A percentile compares a stretch with the other conserved stretches of the same genome.
Evolutionary conservation across 2,797 vertebrate species (phyloP).

Genomic region (Eurystomus glaucurus): DNA sequence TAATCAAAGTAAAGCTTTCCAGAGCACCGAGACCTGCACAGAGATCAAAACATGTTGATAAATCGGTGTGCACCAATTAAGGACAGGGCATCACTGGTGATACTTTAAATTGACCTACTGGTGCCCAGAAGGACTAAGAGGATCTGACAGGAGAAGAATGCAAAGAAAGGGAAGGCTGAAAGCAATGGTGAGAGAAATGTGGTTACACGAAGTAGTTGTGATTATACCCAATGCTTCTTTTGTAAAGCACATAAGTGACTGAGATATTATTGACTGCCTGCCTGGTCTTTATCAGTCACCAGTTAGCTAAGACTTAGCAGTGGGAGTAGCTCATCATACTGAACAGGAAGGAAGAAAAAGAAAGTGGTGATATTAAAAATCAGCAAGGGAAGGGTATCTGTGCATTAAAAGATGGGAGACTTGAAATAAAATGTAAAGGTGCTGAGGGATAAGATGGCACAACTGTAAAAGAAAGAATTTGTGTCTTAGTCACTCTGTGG

Average conservation of each 20-base stretch:
- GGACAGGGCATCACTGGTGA: not conserved
- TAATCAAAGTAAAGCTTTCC: not conserved
- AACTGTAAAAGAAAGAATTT: slow-evolving; percentile 10
- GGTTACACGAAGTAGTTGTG: not conserved
- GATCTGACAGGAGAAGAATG: not conserved
- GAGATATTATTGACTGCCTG: not conserved
- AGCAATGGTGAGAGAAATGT: accelerated
- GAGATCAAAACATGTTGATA: accelerated
- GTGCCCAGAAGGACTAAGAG: not conserved
- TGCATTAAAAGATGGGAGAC: not conserved
- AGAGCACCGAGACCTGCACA: not conserved
- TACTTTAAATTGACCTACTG: not conserved
- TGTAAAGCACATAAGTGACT: not conserved
- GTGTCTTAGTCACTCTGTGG: slow-evolving; percentile 53
- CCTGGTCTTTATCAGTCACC: not conserved
- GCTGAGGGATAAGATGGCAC: not conserved
- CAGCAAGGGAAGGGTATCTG: not conserved
- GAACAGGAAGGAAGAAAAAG: not conserved
- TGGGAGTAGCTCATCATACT: not conserved
- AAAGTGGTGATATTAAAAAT: not conserved
- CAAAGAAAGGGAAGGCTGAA: not conserved
- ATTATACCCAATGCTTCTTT: not conserved
- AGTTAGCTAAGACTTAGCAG: not conserved
- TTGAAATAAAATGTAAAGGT: not conserved
- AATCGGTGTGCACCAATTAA: not conserved